Base-by-base conservation (phyloP, 2,888 invertebrate species). In the Macrosiphum euphorbiae region DNA sequence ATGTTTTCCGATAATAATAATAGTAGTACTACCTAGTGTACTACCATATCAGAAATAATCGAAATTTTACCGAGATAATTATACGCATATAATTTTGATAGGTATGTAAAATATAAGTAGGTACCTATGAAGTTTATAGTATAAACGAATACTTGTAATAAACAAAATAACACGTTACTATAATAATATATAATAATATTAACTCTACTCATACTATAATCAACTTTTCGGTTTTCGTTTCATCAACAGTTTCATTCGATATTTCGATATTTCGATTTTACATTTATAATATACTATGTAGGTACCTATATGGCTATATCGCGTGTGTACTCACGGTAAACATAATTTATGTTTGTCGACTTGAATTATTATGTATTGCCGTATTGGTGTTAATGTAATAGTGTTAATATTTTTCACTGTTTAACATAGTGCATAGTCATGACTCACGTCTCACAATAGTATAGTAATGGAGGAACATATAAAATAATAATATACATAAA, bases 401-500 rank as follows among this genome's bases (percentile, higher is more conserved):
- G 67, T 67, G 16, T 67, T 67, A 16, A 16, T 67, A 67, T 20
- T 5, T 35, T 67, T n/a, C 13, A 67, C 67, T 35, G n/a, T 67
- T 67, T 16, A 67, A 58, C 26, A 35, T 67, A 35, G 7, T n/a
- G 35, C 13, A 16, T 67, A 67, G 67, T n/a, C n/a, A 67, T n/a
- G 5, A n/a, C 0, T n/a, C 16, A n/a, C 16, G 4, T 13, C 16
- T n/a, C 13, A 67, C n/a, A 67, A 16, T 67, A 44, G 5, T n/a
- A 50, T 50, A 85, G 44, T 44, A n/a, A 55, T 55, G 44, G 24
- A 91, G 26, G 13, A 67, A 67, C n/a, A 67, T 67, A 67, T 20
- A 20, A 16, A 35, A 67, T n/a, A n/a, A 86, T 86, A 86, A 85
- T n/a, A 47, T 55, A 55, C 52, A 85, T 55, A 91, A 55, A 91